Evolutionary conservation across 2,888 invertebrate species (phyloP), one percentile per base, ranked within the genome.

Genomic region (Morinoia aosen): DNA sequence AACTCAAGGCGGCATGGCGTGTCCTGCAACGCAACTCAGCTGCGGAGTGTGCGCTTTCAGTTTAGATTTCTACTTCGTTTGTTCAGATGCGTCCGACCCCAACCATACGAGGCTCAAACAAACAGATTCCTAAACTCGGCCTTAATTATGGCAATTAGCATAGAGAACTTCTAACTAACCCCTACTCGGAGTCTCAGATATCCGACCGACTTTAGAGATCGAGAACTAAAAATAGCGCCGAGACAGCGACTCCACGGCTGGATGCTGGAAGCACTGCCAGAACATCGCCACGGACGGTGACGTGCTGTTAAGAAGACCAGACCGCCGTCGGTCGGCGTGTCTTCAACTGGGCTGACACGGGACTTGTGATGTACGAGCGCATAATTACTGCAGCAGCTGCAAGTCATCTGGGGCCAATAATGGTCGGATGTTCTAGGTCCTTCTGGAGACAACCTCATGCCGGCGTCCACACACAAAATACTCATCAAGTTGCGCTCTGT

Each of bases 371-470:
- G 90, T 19, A 90, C 40, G 40, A 48, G 48, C 90, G 90, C 90
- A 90, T 90, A 90, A 90, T 90, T 90, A 90, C 90, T 40, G 90
- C 90, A 90, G 40, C 90, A 90, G 40, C 90, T 90, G 90, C 90
- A 90, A 90, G 90, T 90, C 90, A 90, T 90, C 90, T 90, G 90
- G 39, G 40, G 90, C 48, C 90, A 19, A 48, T 90, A 90, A 90
- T 90, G 90, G 48, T 90, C 90, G 90, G 40, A 40, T 90, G 90
- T 39, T 16, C 90, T 11, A 90, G 76, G 76, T 33, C 76, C 76
- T 76, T 25, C 76, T 25, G 25, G 8, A 76, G 76, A 33, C 33
- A 33, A 76, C 76, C 76, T 76, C 19, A 76, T 76, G 25, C 76
- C 19, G 76, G 76, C 14, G 19, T 61, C 61, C 19, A 19, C 19